phyloP scores from a whole-genome alignment of 2,113 vertebrate species.

The Cacatua alba region DNA sequence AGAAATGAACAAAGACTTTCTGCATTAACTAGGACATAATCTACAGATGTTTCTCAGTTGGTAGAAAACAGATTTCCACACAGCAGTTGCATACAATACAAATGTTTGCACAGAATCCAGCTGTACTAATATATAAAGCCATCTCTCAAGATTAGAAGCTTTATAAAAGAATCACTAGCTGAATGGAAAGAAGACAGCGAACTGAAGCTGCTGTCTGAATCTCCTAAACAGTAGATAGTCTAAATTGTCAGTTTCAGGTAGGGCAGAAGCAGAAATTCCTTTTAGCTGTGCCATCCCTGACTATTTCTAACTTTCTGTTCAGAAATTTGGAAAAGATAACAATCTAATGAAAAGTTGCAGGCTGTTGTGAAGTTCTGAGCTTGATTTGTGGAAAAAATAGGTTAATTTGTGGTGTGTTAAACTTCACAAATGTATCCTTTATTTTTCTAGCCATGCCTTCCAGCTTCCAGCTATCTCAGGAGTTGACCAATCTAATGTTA shows the following conservation, averaged over 20 bases:
- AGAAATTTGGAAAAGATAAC: neutral
- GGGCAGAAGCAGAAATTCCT: neutral
- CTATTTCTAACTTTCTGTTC: neutral
- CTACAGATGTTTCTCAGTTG: constrained; percentile 67
- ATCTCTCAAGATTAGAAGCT: constrained; percentile 1
- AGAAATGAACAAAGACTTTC: constrained; percentile 37
- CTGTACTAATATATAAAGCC: constrained; percentile 23
- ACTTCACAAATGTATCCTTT: neutral
- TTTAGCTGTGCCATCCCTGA: neutral
- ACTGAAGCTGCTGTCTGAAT: neutral
- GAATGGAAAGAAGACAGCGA: neutral
- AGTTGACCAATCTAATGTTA: neutral
- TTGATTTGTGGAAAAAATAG: neutral
- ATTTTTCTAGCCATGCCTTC: neutral
- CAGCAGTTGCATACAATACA: constrained; percentile 39
- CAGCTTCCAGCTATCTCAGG: neutral
- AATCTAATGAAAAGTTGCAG: neutral
- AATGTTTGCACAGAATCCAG: constrained; percentile 54
- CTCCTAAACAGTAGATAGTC: neutral
- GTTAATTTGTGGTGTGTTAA: neutral
- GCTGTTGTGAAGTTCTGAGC: neutral
- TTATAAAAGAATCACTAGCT: neutral
- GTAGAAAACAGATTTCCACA: constrained; percentile 64
- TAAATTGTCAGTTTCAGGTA: neutral
- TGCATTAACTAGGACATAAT: constrained; percentile 43